Percentiles rank a stretch among this genome's conserved stretches.
Conservation (phyloP, 2,888 invertebrate species). For the Agrotis puta region DNA sequence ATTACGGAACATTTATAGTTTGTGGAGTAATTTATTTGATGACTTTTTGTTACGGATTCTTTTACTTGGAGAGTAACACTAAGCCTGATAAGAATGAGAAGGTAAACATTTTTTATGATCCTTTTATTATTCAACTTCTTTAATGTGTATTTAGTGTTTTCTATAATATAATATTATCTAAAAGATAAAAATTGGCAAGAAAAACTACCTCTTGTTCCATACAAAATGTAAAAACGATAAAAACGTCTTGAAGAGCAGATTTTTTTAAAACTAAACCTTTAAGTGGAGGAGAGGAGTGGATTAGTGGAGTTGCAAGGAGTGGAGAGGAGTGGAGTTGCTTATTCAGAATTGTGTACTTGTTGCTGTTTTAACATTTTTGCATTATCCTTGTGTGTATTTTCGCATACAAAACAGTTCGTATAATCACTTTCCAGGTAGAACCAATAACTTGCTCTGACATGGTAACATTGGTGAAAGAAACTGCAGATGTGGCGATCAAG, state of each 20-base stretch:
- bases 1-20: constrained; percentile 83
- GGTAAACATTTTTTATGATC: constrained; percentile 65
- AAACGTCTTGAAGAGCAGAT: too few species aligned
- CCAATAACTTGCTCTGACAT: constrained; percentile 76
- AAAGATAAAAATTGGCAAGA: neutral
- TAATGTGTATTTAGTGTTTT: neutral
- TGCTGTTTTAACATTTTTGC: too few species aligned
- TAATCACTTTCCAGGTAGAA: constrained; percentile 73
- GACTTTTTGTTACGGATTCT: constrained; percentile 82
- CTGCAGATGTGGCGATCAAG: constrained; percentile 87
- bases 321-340: too few species aligned
- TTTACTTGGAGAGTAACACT: constrained; percentile 79
- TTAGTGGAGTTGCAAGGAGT: too few species aligned
- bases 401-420: neutral
- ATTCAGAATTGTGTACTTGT: too few species aligned
- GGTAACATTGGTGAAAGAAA: constrained; percentile 83
- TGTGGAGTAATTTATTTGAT: constrained; percentile 82
- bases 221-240: neutral
- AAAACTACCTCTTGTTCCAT: neutral
- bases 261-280: too few species aligned
- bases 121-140: neutral
- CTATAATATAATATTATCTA: neutral
- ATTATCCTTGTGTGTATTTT: neutral
- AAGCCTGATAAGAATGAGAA: constrained; percentile 76
- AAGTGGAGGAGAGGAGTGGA: too few species aligned